Conservation (phyloP, 92 coral and sea anemone species). For the Nematostella vectensis region DNA sequence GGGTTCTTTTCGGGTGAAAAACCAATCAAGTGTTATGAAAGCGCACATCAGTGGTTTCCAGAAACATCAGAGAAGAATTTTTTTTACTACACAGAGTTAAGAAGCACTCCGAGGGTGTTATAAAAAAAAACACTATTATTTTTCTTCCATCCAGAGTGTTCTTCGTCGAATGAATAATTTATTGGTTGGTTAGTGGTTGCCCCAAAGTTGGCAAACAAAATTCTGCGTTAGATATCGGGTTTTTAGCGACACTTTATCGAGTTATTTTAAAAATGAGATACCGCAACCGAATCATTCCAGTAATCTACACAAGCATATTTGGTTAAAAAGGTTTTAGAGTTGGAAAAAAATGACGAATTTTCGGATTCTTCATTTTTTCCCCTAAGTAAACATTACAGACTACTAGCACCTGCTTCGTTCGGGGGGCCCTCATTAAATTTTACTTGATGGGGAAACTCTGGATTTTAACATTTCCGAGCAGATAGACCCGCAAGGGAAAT, state of each 20-base stretch:
- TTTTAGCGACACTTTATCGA: not conserved
- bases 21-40: not conserved
- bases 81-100: not conserved
- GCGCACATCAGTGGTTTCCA: not conserved
- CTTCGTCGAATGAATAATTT: constrained; percentile 24
- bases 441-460: constrained; percentile 26
- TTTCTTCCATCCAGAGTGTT: constrained; percentile 18
- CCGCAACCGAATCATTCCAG: too few species aligned
- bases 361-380: constrained; percentile 1
- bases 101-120: not conserved
- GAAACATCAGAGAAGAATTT: not conserved
- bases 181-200: constrained; percentile 14
- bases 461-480: not conserved
- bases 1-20: not conserved
- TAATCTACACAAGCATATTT: too few species aligned
- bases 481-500: not conserved
- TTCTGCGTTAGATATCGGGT: constrained; percentile 1
- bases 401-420: constrained; percentile 45
- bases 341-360: too few species aligned
- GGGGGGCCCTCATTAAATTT: constrained; percentile 44
- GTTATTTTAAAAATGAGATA: too few species aligned
- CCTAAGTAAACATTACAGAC: constrained; percentile 15
- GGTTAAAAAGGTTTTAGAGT: too few species aligned
- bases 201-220: constrained; percentile 26
- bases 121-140: not conserved